A percentile compares a stretch with the other conserved stretches of the same genome.
These are phyloP conservation scores for Rhagonycha lutea DNA, from an alignment of 2,888 invertebrate genomes.

Conservation along the genomic window DNA sequence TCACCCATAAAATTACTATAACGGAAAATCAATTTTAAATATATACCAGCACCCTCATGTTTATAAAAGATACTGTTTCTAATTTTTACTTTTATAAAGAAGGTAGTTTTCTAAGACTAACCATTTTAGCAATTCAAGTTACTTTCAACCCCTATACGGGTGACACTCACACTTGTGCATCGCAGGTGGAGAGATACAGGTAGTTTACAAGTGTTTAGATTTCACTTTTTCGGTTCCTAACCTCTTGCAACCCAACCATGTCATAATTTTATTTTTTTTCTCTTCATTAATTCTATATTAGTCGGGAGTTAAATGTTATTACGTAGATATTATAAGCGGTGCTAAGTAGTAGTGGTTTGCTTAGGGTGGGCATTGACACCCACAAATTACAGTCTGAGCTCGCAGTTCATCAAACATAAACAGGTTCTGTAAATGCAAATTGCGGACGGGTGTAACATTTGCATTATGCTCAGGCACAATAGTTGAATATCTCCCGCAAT, in stretches of 20 bases:
- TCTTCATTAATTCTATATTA: background rate
- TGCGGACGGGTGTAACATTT: conserved; percentile 35
- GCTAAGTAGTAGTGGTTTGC: conserved; percentile 26
- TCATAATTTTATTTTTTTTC: background rate
- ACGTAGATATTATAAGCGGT: conserved; percentile 17
- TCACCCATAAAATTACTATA: background rate
- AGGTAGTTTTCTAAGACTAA: background rate
- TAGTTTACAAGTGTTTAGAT: conserved; percentile 2
- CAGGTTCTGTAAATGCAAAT: conserved; percentile 38
- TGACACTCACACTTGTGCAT: conserved; percentile 17
- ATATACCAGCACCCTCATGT: background rate
- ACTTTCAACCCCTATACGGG: conserved; percentile 14
- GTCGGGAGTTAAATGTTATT: conserved; percentile 15
- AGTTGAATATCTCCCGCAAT: conserved; percentile 21
- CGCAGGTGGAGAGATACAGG: conserved; percentile 23
- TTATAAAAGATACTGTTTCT: background rate
- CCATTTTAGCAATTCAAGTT: background rate
- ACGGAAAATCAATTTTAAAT: background rate
- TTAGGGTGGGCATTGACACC: conserved; percentile 31
- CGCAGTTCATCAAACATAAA: conserved; percentile 37
- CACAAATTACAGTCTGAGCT: conserved; percentile 31
- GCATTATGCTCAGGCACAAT: conserved; percentile 32
- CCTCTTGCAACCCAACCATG: background rate
- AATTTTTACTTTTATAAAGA: background rate
- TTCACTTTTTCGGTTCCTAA: background rate